Evolutionary conservation across 2,888 invertebrate genomes (phyloP).

Genomic region (Eupithecia vulgata): DNA sequence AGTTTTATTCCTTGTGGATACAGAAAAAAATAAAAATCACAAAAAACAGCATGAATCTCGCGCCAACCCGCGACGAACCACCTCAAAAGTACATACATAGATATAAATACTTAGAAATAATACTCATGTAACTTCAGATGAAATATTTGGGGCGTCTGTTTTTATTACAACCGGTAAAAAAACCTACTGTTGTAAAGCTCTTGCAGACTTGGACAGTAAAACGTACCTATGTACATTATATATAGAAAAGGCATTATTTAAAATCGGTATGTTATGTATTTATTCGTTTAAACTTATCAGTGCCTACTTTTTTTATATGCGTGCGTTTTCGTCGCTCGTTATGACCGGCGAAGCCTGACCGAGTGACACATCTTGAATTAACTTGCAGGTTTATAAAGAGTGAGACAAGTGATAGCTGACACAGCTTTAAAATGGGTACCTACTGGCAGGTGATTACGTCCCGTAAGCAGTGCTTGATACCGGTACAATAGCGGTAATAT

Average conservation of each 20-base stretch:
- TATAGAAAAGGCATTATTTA: background rate
- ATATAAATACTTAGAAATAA: background rate
- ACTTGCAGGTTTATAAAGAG: background rate
- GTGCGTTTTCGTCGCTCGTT: too few species aligned
- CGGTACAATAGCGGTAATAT: too few species aligned
- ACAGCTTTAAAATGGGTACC: background rate
- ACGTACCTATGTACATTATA: background rate
- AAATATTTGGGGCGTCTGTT: background rate
- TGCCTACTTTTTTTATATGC: too few species aligned
- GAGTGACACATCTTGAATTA: background rate
- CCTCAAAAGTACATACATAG: background rate
- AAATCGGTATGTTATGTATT: background rate
- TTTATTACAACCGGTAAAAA: background rate
- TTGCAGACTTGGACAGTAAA: background rate
- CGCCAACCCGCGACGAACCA: too few species aligned
- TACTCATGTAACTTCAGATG: background rate
- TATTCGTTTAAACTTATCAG: too few species aligned
- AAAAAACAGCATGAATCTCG: too few species aligned
- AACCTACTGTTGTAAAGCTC: background rate
- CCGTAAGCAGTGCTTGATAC: too few species aligned
- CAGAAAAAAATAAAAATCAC: too few species aligned
- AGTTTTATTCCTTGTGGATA: too few species aligned
- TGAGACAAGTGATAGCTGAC: background rate
- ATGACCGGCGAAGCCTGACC: background rate
- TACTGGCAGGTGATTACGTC: too few species aligned